phyloP scores from a whole-genome alignment of 1,140 invertebrate genomes.

The Heliothis virescens region DNA sequence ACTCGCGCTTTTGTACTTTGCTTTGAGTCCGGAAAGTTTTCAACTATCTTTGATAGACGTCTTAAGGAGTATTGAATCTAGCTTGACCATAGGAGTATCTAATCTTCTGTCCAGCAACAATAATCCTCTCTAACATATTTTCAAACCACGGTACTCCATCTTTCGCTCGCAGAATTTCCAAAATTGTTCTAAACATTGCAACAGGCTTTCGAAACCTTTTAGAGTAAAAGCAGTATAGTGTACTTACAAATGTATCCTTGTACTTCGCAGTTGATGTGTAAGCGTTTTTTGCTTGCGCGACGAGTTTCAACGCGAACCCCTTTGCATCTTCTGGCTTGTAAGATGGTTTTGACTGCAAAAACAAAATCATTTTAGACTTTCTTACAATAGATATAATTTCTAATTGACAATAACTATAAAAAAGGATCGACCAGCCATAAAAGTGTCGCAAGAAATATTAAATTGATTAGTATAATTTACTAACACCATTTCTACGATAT shows the following conservation, averaged over 20 bases:
- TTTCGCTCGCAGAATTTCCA: neutral
- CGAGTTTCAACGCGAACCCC: constrained; percentile 63
- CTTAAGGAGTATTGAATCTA: too few species aligned
- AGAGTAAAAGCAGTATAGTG: constrained; percentile 28
- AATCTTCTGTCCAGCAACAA: too few species aligned
- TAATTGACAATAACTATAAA: too few species aligned
- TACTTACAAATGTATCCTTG: constrained; percentile 80
- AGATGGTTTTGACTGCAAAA: constrained; percentile 68
- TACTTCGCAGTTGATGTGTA: constrained; percentile 53
- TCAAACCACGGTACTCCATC: too few species aligned
- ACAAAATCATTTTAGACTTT: constrained; percentile 39
- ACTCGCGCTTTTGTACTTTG: constrained; percentile 15
- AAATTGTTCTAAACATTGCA: neutral
- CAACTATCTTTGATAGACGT: neutral
- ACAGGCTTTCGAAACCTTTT: neutral
- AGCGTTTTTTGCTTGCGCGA: constrained; percentile 45
- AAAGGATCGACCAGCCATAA: neutral
- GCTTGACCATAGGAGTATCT: too few species aligned
- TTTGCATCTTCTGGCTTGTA: constrained; percentile 65
- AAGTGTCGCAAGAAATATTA: neutral
- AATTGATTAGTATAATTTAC: neutral
- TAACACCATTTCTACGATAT: neutral
- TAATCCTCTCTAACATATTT: too few species aligned
- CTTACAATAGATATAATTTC: too few species aligned
- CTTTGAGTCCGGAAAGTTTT: neutral